Evolutionary conservation across 2,888 invertebrate species (phyloP), one percentile per base, ranked within the genome.

Genomic region (Eurytoma californica): DNA sequence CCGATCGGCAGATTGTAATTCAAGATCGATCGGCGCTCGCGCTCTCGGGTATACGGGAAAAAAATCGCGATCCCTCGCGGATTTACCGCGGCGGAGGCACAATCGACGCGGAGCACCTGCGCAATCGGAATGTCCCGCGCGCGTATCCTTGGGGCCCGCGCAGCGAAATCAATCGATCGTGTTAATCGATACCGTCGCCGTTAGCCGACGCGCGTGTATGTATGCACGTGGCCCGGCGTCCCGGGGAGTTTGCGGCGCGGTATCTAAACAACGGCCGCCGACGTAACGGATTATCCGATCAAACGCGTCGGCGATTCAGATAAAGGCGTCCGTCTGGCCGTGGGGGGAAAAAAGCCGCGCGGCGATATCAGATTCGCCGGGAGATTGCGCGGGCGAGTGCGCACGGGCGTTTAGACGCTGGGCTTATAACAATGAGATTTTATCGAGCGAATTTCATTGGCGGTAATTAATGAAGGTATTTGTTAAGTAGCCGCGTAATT

Each of bases 31-130:
- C 60, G 49, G 75, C 63, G 70, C 39, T 67, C 4, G 58, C 12
- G 39, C 14, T 53, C 24, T 24, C 24, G 24, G 24, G 24, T 24
- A 24, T 24, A 20, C 53, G 24, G 49, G n/a, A n/a, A 57, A 72
- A 72, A 72, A 72, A 79, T 63, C 75, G 76, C 76, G 65, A 80
- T 65, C 76, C 18, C 79, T 51, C 58, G 57, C 73, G 68, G 76
- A 75, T 77, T 70, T 72, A 67, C 30, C 72, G 67, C 67, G 24
- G 24, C 24, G 24, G 24, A 67, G 51, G 63, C 75, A 58, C 75
- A 69, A 66, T 74, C 72, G 57, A 72, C 77, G 39, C 20, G 14
- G 74, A 47, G 80, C 80, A 83, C 83, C 83, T 83, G 84, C 83
- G 68, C 75, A 66, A 77, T 77, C 72, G 83, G 82, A 82, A 83